A percentile compares a stretch with the other conserved stretches of the same genome.
These are phyloP conservation scores for Hydrophis major DNA, from an alignment of 2,797 vertebrate genomes.

Conservation along the genomic window DNA sequence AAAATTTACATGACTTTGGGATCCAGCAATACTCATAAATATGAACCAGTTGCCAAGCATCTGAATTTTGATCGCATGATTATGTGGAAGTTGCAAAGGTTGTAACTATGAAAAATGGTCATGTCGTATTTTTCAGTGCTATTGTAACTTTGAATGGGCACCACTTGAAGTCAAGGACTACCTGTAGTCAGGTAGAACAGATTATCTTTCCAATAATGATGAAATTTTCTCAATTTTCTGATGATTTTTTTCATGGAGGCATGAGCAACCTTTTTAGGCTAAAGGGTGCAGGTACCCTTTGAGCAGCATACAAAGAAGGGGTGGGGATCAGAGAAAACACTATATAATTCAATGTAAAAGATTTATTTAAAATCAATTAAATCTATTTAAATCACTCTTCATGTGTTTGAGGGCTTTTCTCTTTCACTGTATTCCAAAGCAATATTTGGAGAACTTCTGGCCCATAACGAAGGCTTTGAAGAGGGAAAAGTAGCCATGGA, in stretches of 20 bases:
- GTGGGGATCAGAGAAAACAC: not conserved
- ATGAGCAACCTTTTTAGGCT: not conserved
- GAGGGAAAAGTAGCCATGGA: not conserved
- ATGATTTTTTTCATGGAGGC: not conserved
- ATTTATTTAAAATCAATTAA: not conserved
- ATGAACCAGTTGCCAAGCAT: not conserved
- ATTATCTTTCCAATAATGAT: not conserved
- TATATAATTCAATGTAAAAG: not conserved
- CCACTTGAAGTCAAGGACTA: not conserved
- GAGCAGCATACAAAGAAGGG: not conserved
- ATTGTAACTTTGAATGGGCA: not conserved
- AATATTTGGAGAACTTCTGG: not conserved
- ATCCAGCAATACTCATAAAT: not conserved
- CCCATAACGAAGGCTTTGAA: not conserved
- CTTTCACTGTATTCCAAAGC: not conserved
- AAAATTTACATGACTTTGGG: not conserved
- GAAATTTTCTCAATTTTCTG: not conserved
- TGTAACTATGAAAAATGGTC: not conserved
- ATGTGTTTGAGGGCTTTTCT: not conserved
- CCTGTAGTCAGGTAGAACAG: not conserved
- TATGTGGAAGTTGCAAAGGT: not conserved
- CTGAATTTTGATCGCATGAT: not conserved
- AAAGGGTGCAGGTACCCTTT: not conserved
- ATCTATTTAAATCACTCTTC: not conserved
- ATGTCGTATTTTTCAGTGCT: not conserved